Conservation (phyloP, 2,113 vertebrate genomes). For the Mionectes macconnelli region DNA sequence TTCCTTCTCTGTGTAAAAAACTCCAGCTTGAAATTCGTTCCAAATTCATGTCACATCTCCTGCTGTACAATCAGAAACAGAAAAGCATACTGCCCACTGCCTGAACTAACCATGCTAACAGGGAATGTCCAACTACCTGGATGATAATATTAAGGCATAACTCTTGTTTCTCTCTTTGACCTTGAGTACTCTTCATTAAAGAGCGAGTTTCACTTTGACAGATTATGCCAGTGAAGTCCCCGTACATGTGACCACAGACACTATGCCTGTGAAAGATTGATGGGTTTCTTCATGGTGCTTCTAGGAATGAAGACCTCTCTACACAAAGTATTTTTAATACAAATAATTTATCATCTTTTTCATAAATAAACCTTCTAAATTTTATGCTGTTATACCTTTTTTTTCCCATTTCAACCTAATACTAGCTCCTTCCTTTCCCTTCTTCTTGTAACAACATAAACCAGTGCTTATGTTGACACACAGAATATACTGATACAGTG, state of each 20-base stretch:
- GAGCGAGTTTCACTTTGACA: neutral
- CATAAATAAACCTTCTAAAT: neutral
- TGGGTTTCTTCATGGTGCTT: neutral
- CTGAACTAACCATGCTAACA: neutral
- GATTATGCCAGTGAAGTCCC: neutral
- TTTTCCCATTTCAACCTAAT: neutral
- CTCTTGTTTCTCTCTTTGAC: neutral
- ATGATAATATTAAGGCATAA: neutral
- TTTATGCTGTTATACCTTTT: neutral
- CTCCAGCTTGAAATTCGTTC: neutral
- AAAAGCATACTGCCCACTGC: neutral
- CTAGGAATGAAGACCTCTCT: neutral
- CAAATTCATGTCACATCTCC: neutral
- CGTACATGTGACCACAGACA: neutral
- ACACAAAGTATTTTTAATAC: neutral
- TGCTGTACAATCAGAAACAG: neutral
- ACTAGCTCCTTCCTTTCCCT: neutral
- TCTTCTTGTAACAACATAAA: neutral
- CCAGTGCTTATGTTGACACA: fast-evolving
- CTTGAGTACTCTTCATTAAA: neutral
- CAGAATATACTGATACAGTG: neutral
- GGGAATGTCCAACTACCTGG: neutral
- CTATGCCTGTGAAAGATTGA: neutral
- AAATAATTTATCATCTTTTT: neutral
- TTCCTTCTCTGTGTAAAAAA: neutral